phyloP scores from a whole-genome alignment of 2,113 vertebrate species.

The Poecilia latipinna region DNA sequence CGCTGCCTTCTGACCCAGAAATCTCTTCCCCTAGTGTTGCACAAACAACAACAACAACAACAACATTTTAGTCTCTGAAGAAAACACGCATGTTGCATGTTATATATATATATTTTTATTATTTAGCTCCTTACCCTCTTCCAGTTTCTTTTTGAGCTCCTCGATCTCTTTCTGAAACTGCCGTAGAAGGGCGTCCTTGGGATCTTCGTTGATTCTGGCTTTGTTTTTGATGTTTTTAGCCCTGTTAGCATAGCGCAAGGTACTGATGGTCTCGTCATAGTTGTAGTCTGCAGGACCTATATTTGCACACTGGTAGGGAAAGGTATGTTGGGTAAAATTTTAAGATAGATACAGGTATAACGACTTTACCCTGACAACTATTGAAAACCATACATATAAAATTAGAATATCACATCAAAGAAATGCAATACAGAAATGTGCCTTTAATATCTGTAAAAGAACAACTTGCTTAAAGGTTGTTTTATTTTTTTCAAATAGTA shows the following conservation, averaged over 20 bases:
- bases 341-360: slow-evolving; percentile 1
- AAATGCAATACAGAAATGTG: not conserved
- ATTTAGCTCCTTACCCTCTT: slow-evolving; percentile 86
- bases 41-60: slow-evolving; percentile 13
- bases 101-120: not conserved
- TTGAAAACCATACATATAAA: too few relatives aligned
- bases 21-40: slow-evolving; percentile 89
- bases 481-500: not conserved
- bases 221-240: slow-evolving; percentile 99
- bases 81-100: not conserved
- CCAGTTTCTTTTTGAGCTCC: slow-evolving; percentile 95
- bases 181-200: slow-evolving; percentile 95
- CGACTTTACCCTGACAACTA: too few relatives aligned
- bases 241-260: slow-evolving; percentile 95
- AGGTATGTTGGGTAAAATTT: not conserved
- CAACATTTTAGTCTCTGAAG: not conserved
- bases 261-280: slow-evolving; percentile 98
- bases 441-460: too few relatives aligned
- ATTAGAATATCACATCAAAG: not conserved
- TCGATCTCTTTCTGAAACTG: slow-evolving; percentile 99
- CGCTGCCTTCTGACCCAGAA: slow-evolving; percentile 93
- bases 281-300: slow-evolving; percentile 99
- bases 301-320: slow-evolving; percentile 90
- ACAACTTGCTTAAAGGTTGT: too few relatives aligned
- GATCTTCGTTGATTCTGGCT: slow-evolving; percentile 98